These are phyloP conservation scores for Urechis unicinctus DNA, from an alignment of 2,888 invertebrate species.

Conservation along the genomic window DNA sequence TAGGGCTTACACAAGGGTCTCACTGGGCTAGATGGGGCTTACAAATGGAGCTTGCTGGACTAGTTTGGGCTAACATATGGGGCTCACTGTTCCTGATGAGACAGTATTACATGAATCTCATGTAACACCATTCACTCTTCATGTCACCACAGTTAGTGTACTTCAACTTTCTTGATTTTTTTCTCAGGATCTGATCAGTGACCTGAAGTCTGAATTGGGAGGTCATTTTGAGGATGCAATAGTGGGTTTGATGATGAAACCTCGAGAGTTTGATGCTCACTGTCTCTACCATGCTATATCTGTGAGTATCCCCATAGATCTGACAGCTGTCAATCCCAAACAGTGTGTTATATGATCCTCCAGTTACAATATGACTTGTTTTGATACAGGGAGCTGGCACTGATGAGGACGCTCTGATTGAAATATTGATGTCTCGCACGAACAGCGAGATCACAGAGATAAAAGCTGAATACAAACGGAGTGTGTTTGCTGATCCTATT, in stretches of 20 bases:
- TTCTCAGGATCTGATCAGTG: not conserved
- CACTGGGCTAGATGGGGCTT: too few species aligned
- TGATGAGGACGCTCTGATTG: constrained; percentile 46
- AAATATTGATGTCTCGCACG: constrained; percentile 46
- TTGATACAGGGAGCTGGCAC: constrained; percentile 50
- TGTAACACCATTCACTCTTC: too few species aligned
- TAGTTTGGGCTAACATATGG: too few species aligned
- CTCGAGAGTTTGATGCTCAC: not conserved
- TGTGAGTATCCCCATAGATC: too few species aligned
- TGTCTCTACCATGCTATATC: not conserved
- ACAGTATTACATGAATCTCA: too few species aligned
- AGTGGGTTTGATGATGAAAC: not conserved
- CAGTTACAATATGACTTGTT: too few species aligned
- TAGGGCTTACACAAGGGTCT: too few species aligned
- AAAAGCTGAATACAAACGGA: constrained; percentile 40
- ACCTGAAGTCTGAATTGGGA: not conserved
- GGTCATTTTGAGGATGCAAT: not conserved
- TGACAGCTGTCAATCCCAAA: not conserved
- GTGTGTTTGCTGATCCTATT: constrained; percentile 29
- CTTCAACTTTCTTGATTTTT: not conserved
- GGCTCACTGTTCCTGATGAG: too few species aligned
- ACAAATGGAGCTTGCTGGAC: too few species aligned
- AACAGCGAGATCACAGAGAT: constrained; percentile 44
- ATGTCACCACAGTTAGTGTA: not conserved
- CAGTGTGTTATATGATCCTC: too few species aligned